Percentiles rank a stretch among this genome's conserved stretches.
These are phyloP conservation scores for Protobothrops mucrosquamatus DNA, from an alignment of 2,113 vertebrate genomes.

Conservation along the genomic window DNA sequence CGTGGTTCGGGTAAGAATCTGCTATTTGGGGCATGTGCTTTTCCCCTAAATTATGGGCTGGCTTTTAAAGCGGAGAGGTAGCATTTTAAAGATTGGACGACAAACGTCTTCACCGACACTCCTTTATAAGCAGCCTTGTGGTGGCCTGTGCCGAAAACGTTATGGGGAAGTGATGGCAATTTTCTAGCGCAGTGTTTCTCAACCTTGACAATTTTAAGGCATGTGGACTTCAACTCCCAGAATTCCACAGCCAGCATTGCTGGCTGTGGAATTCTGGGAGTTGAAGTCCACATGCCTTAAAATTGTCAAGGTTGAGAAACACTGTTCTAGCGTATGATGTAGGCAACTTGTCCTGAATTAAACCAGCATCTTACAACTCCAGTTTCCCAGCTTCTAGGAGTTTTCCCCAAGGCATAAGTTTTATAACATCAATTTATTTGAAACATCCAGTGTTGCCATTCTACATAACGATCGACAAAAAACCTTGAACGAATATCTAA, in stretches of 20 bases:
- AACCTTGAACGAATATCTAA: neutral
- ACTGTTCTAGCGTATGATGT: neutral
- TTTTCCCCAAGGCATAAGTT: neutral
- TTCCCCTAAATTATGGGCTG: neutral
- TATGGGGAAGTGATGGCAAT: neutral
- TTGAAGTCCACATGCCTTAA: too few species aligned
- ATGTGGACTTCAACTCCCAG: too few species aligned
- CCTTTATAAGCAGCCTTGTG: neutral
- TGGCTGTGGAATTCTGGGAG: too few species aligned
- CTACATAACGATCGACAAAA: neutral
- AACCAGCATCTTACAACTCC: neutral
- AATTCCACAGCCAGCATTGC: too few species aligned
- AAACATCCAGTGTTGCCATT: neutral
- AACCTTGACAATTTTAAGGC: too few species aligned
- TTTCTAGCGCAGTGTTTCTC: neutral
- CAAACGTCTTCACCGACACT: neutral
- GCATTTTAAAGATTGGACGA: neutral
- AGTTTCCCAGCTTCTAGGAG: slow-evolving; percentile 46
- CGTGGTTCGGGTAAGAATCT: neutral
- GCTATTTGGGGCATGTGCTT: neutral
- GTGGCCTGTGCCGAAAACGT: neutral
- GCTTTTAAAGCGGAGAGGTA: neutral
- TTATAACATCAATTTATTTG: neutral
- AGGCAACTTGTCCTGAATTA: slow-evolving; percentile 17
- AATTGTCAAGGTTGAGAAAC: too few species aligned